Base-by-base conservation (phyloP, 1,140 invertebrate species). In the Ooceraea biroi region DNA sequence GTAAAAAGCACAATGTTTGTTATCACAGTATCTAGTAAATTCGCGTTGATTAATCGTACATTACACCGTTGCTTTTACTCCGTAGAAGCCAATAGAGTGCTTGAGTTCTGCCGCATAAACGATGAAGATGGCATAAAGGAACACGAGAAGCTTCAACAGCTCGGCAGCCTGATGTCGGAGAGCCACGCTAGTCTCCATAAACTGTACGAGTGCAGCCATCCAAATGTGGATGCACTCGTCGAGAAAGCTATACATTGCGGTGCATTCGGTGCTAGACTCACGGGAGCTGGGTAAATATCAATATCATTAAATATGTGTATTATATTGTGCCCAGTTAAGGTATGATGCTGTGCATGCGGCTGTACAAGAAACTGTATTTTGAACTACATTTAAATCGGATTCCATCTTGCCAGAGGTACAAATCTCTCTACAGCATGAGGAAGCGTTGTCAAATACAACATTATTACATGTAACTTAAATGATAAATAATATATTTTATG, bases 121-220 rank as follows among this genome's bases (percentile, higher is more conserved):
- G 85, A 91, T 41, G 85, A 90, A 3, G 69, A 74, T 41, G 85
- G 87, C 19, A 73, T 92, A 36, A 88, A 88, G 46, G 89, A 89
- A 57, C 66, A 87, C 22, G 93, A 95, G 74, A 95, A 95, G 77
- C 88, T 97, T 1, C 76, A 94, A 27, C 94, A 94, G 50, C 94
- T 99, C 55, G 98, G 98, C 11, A 91, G 94, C 65, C 95, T 99
- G 5, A 99, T 99, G 98, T 96, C 96, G 41, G 95, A 96, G 63
- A 99, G 98, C 91, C 99, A 99, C 93, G 91, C 95, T 0, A 99
- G 98, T 91, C 96, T 99, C 36, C 95, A 96, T 71, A 95, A 97
- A 65, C 92, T 98, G 0, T 99, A 99, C 92, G 98, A 99, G 93
- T 99, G 99, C 93, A 99, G 98, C 71, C 98, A 99, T 95, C 95